Evolutionary conservation across 2,797 vertebrate species (phyloP), one percentile per base, ranked within the genome.

Genomic region (Pteropus rufus): DNA sequence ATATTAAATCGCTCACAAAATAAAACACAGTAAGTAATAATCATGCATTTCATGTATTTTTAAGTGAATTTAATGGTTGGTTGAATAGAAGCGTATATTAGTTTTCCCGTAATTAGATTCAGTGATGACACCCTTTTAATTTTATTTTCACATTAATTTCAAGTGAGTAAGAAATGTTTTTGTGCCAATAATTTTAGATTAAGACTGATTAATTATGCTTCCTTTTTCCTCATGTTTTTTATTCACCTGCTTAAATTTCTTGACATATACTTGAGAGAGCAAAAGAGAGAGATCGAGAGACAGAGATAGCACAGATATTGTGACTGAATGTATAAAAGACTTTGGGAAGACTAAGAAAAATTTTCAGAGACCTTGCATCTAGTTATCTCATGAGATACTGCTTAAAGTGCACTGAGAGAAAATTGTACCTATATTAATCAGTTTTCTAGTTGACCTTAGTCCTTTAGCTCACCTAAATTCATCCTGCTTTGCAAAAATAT

Each of bases 91-190:
- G 6, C 88, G 2, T 95, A 84, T 18, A 10, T 89, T 91, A 92
- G 67, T 82, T 88, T 95, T 89, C 69, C 81, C 94, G 67, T 14
- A 94, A 83, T 90, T 90, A 85, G 69, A 83, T 73, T 90, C 44
- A 89, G 2, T 88, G 58, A 77, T 90, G 49, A 89, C n/a, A 36
- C 54, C 62, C 89, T 94, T 89, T 93, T 65, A 80, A 73, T 75
- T 96, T 92, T 93, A 89, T 95, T 93, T 96, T 93, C 41, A 72
- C 14, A 62, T 92, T 83, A 87, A 89, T 95, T 90, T 94, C 36
- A 88, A 54, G 11, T 96, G 69, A 94, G 15, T 86, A 93, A 94
- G 56, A 94, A 72, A 94, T 93, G 26, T 11, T 83, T 94, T 75
- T 69, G 7, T 91, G 83, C 60, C 67, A 86, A 21, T 60, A 94